phyloP scores from a whole-genome alignment of 2,888 invertebrate genomes.

The Macaria liturata region DNA sequence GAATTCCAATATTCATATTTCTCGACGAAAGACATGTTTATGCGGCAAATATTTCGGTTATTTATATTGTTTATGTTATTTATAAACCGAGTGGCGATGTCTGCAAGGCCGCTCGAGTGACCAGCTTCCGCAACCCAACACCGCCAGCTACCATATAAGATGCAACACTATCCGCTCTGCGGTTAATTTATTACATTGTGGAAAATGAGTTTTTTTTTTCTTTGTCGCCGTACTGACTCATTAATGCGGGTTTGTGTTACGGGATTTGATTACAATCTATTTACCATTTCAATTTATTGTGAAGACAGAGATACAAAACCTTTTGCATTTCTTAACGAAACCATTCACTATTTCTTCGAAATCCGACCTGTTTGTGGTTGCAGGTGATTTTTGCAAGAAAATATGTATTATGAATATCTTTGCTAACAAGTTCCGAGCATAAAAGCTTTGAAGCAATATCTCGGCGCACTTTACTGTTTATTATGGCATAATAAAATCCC shows the following conservation, averaged over 20 bases:
- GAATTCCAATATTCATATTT: slow-evolving; percentile 9
- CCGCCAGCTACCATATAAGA: slow-evolving; percentile 44
- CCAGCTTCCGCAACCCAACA: slow-evolving; percentile 66
- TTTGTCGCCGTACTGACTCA: not conserved
- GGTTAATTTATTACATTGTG: slow-evolving; percentile 16
- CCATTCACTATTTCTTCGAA: too few relatives aligned
- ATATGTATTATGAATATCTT: too few relatives aligned
- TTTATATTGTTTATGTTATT: slow-evolving; percentile 11
- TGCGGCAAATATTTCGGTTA: slow-evolving; percentile 13
- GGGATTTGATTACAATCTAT: too few relatives aligned
- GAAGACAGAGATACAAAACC: too few relatives aligned
- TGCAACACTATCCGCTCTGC: slow-evolving; percentile 37
- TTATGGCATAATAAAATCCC: slow-evolving; percentile 11
- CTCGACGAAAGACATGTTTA: slow-evolving; percentile 4
- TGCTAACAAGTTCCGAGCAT: not conserved
- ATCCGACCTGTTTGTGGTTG: too few relatives aligned
- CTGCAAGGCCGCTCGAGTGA: slow-evolving; percentile 62
- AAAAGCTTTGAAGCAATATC: not conserved
- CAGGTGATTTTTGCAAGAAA: too few relatives aligned
- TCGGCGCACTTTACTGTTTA: not conserved
- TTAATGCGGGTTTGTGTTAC: too few relatives aligned
- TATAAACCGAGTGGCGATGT: slow-evolving; percentile 45
- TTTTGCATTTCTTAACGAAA: too few relatives aligned
- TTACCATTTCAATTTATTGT: too few relatives aligned
- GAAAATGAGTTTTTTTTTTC: slow-evolving; percentile 6